Base-by-base conservation (phyloP, 1,140 invertebrate species). In the Hesperophylax magnus region DNA sequence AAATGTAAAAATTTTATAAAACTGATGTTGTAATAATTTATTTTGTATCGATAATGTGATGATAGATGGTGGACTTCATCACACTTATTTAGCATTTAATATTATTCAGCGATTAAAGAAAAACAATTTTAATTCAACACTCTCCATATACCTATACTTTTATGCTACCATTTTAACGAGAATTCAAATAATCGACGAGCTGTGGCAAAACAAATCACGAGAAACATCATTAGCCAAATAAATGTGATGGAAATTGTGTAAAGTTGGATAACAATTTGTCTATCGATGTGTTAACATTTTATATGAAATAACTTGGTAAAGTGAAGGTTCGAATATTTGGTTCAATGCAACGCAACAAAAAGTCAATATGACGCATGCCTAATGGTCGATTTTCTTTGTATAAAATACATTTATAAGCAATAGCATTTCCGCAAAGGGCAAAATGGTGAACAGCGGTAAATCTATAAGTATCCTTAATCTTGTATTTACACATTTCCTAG, bases 401-500 rank as follows among this genome's bases (percentile, higher is more conserved):
- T 75, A 80, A 79, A 83, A 79, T 83, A 83, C 79, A 79, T 83
- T 72, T 81, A 83, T 52, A 83, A 83, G 79, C 79, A 54, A 76
- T 69, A 78, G 79, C 69, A 69, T 72, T 82, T 83, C 82, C 72
- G 80, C 76, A 81, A 79, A 80, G 72, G 72, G 80, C 63, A 79
- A 74, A 82, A 82, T 80, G 80, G 60, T 79, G 81, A 84, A 82
- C 82, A 84, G 80, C 80, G 65, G 80, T 84, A 82, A 80, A 82
- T 58, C 83, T 84, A 84, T 79, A 56, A 76, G 61, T 82, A 80
- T 77, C 77, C 83, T 84, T 84, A 84, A 78, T 75, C 56, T 78
- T 75, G 80, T 84, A 84, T 84, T 27, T 84, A 84, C 83, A 84
- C 78, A 84, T 84, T 82, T 82, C 58, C 83, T 84, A 84, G 76